Evolutionary conservation across 1,140 invertebrate genomes (phyloP), one percentile per base, ranked within the genome.

Genomic region (Drosophila jambulina): DNA sequence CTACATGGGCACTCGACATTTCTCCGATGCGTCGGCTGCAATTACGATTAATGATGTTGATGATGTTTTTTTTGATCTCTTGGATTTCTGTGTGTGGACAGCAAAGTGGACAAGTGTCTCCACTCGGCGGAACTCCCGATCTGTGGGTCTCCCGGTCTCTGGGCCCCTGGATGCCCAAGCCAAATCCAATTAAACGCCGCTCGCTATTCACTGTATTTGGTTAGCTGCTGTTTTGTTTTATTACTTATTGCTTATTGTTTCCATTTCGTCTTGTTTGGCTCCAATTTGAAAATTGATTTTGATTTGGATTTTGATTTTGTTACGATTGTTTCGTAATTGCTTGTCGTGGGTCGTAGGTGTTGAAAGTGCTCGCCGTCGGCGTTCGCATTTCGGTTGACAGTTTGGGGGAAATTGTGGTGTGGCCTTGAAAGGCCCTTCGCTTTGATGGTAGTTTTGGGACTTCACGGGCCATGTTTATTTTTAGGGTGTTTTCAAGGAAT

Each of bases 321-420:
- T 85, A 81, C 58, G 80, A 78, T 88, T 84, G 85, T 88, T 84
- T 82, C 81, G 81, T 78, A 90, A 88, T 75, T 76, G 71, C 54
- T 70, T 32, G 49, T 51, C 49, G 49, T 34, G 34, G 21, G 62
- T 80, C 53, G 84, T 90, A 78, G 80, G 84, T 88, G 84, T 88
- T 84, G 77, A 64, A 88, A 88, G 82, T 78, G 57, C 65, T 61
- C 17, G 15, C 29, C 29, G 38, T 49, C 43, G 42, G 23, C 51
- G 10, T 49, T 49, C 23, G 27, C 25, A n/a, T n/a, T 45, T 49
- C 60, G 46, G 78, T 88, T 85, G 81, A 88, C 78, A 85, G 74
- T 56, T 82, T 72, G 56, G 51, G 46, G 62, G 34, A 51, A 62
- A 68, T 54, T 56, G 27, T 70, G 38, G 25, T 45, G 17, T 63